Base-by-base conservation (phyloP, 2,888 invertebrate genomes). In the Sarcophaga subvicina region DNA sequence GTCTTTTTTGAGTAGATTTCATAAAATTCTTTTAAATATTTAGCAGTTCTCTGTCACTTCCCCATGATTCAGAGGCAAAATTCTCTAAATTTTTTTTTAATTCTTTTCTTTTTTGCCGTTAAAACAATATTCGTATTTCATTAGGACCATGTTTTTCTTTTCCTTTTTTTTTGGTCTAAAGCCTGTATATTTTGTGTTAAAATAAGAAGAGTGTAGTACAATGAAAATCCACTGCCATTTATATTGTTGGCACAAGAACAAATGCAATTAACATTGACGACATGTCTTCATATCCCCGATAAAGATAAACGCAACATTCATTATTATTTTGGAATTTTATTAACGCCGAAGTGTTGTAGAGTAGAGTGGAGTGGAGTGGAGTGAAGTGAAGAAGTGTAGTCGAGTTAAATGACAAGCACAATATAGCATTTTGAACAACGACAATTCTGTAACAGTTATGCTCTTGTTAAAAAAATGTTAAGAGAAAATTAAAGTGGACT, bases 231-330 rank as follows among this genome's bases (percentile, higher is more conserved):
- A 27, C 70, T 70, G 70, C 62, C 80, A 80, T 80, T 80, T 80
- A 4, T 37, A 47, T 73, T 73, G 80, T 67, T 80, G 80, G 73
- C 80, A 73, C 62, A 67, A 80, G 63, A 73, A 73, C 66, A 64
- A 73, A 60, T 80, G 67, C 80, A 80, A 47, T 80, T 80, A 80
- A 72, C 73, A 64, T 49, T 27, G 64, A 67, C 11, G 59, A 79
- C 49, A 79, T 64, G 63, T 54, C 70, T 72, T 70, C 49, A 63
- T 75, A 72, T 20, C 5, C 37, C n/a, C 45, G 59, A 11, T 67
- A 17, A 60, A 60, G 59, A 69, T 45, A 72, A 60, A 72, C 60
- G 70, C 70, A 71, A 59, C 70, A 27, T 4, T 17, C 54, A 49
- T 71, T 54, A 71, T 59, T 25, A 59, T 54, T 47, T 45, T 47